Base-by-base conservation (phyloP, 2,113 vertebrate genomes). In the Poeciliopsis occidentalis region DNA sequence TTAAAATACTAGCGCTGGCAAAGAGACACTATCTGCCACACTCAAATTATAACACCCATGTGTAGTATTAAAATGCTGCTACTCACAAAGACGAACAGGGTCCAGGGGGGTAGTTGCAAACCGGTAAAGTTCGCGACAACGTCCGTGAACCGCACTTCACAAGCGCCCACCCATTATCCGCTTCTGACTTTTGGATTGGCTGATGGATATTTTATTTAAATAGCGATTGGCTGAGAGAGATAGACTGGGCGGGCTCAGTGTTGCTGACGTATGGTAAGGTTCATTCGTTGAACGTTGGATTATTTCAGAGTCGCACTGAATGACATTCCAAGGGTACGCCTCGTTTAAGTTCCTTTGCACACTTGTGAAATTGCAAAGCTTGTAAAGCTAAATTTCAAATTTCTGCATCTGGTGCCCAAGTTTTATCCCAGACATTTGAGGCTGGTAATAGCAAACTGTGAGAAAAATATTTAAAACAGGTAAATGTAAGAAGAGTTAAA, bases 291-390 rank as follows among this genome's bases (percentile, higher is more conserved):
- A 67, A 39, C 68, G 34, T 44, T 73, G 0, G 26, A 24, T 79
- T 79, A 68, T 85, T 80, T 89, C 75, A 72, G 72, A 60, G 78
- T 64, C 15, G 17, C 6, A 29, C 47, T 89, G 90, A 91, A 93
- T 91, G 92, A 88, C 89, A 90, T 84, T 90, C 87, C 92, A 91
- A 93, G 89, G 92, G 87, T 90, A 90, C 68, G 51, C 64, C 71
- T 54, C 7, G 41, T 69, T 29, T 30, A 0, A 22, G 44, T 41
- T 3, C 22, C 10, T 24, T 0, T 3, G 1, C 24, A 4, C 19
- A 29, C 39, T 37, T 17, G 67, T 2, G 54, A 64, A 66, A 64
- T 44, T 60, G 32, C 37, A 17, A 15, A 63, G 39, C 69, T 19
- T 7, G n/a, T 8, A 3, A 26, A 4, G 54, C 2, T 13, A 26